Conservation (phyloP, 2,113 vertebrate genomes). For the Siphamia tubifer region DNA sequence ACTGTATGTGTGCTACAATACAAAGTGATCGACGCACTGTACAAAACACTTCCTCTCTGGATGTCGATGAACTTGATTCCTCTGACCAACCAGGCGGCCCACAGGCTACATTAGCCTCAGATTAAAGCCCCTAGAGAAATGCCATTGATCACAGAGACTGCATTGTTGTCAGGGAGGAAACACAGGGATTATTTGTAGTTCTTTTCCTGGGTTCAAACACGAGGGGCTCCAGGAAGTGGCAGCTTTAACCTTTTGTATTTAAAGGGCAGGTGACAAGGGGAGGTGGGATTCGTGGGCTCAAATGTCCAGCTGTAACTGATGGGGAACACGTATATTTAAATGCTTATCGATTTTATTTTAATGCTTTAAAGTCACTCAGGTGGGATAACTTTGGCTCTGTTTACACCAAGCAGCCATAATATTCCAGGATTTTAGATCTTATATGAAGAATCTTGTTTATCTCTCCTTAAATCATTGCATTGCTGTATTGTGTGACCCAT, state of each 20-base stretch:
- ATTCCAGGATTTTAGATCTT: too few species aligned
- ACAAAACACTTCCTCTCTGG: constrained; percentile 40
- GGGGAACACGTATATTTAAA: background rate
- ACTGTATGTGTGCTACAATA: background rate
- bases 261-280: background rate
- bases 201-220: constrained; percentile 34
- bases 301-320: background rate
- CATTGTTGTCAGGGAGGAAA: constrained; percentile 65
- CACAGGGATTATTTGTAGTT: constrained; percentile 57
- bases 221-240: constrained; percentile 54
- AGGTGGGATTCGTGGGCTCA: background rate
- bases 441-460: too few species aligned
- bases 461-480: too few species aligned
- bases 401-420: too few species aligned
- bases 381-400: too few species aligned
- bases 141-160: constrained; percentile 61
- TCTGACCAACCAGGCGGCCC: constrained; percentile 12
- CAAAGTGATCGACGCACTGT: background rate
- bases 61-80: constrained; percentile 56
- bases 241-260: constrained; percentile 51
- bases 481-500: too few species aligned
- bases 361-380: background rate
- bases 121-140: constrained; percentile 58
- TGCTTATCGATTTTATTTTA: background rate
- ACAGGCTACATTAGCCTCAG: constrained; percentile 43